phyloP scores from a whole-genome alignment of 1,140 invertebrate species.

The Galleria mellonella region DNA sequence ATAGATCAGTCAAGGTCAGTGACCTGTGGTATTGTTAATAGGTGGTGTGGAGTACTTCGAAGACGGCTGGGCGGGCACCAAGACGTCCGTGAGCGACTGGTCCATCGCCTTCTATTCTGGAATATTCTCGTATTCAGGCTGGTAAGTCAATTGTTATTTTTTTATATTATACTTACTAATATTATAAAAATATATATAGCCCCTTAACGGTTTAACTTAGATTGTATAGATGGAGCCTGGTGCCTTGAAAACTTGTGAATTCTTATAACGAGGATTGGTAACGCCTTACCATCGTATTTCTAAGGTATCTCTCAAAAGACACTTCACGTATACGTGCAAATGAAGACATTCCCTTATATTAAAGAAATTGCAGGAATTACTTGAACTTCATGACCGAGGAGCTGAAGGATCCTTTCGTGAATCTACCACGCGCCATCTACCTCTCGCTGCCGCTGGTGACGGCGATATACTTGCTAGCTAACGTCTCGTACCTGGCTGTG shows the following conservation, averaged over 20 bases:
- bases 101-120: slow-evolving; percentile 95
- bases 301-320: too few species aligned
- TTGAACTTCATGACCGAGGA: slow-evolving; percentile 99
- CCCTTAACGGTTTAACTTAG: too few species aligned
- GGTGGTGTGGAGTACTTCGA: slow-evolving; percentile 83
- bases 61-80: slow-evolving; percentile 86
- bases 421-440: slow-evolving; percentile 95
- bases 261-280: too few species aligned
- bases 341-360: too few species aligned
- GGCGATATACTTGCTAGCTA: slow-evolving; percentile 92
- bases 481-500: slow-evolving; percentile 95
- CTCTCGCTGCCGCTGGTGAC: slow-evolving; percentile 95
- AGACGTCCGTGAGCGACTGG: slow-evolving; percentile 86
- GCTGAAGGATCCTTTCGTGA: slow-evolving; percentile 93
- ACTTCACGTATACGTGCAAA: too few species aligned
- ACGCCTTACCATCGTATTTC: too few species aligned
- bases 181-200: too few species aligned
- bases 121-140: slow-evolving; percentile 97
- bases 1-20: too few species aligned
- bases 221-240: too few species aligned
- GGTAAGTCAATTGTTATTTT: too few species aligned
- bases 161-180: too few species aligned
- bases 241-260: too few species aligned
- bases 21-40: slow-evolving; percentile 21
- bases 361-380: slow-evolving; percentile 83